Evolutionary conservation across 2,797 vertebrate species (phyloP).

Genomic region (Labroides dimidiatus): DNA sequence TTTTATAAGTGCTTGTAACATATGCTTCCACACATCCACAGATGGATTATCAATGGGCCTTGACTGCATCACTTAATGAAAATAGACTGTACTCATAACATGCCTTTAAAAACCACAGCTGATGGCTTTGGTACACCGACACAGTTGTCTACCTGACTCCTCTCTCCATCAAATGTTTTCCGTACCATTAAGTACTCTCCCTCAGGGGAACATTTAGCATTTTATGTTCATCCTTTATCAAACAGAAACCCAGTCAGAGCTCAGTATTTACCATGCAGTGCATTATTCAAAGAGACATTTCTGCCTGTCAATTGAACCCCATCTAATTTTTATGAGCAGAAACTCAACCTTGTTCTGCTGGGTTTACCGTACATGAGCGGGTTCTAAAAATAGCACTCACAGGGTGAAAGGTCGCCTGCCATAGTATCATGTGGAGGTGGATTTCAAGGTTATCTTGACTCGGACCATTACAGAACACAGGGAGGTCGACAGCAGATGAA

Average conservation of each 20-base stretch:
- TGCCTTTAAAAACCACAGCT: conserved; percentile 37
- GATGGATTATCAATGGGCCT: conserved; percentile 61
- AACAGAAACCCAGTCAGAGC: conserved; percentile 42
- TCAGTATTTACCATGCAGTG: conserved; percentile 71
- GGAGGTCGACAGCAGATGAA: background rate
- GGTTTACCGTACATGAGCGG: background rate
- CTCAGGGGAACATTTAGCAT: conserved; percentile 28
- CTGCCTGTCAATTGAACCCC: conserved; percentile 65
- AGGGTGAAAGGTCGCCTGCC: conserved; percentile 21
- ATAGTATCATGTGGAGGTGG: conserved; percentile 13
- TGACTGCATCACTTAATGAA: conserved; percentile 45
- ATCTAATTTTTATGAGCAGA: conserved; percentile 66
- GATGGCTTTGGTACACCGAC: conserved; percentile 4
- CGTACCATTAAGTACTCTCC: conserved; percentile 28
- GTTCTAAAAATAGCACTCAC: background rate
- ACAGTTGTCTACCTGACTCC: background rate
- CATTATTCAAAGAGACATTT: conserved; percentile 76
- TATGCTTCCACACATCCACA: conserved; percentile 29
- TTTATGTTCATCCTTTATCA: conserved; percentile 40
- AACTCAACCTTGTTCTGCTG: conserved; percentile 49
- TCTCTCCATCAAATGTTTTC: conserved; percentile 11
- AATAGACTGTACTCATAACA: conserved; percentile 20
- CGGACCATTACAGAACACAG: background rate
- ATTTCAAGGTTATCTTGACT: conserved; percentile 26
- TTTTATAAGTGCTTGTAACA: conserved; percentile 17